Conservation (phyloP, 2,113 vertebrate species). For the human region GRCh38 chr1:13591501-13592000, state of each 20-base stretch:
- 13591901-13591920: neutral
- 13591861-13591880: neutral
- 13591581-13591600: neutral
- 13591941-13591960: neutral
- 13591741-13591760: no score
- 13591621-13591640: neutral
- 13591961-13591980: neutral
- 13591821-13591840: neutral
- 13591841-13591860: neutral
- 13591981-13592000: neutral
- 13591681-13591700: neutral
- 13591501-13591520: neutral
- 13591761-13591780: no score
- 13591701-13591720: neutral
- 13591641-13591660: neutral
- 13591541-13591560: neutral
- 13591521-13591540: neutral
- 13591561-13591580: neutral
- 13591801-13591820: neutral
- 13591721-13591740: neutral
- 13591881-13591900: neutral
- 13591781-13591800: neutral
- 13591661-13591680: neutral
- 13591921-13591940: neutral
- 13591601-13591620: neutral